Base-by-base conservation (phyloP, 2,113 vertebrate species). In the Phylloscopus trochilus region DNA sequence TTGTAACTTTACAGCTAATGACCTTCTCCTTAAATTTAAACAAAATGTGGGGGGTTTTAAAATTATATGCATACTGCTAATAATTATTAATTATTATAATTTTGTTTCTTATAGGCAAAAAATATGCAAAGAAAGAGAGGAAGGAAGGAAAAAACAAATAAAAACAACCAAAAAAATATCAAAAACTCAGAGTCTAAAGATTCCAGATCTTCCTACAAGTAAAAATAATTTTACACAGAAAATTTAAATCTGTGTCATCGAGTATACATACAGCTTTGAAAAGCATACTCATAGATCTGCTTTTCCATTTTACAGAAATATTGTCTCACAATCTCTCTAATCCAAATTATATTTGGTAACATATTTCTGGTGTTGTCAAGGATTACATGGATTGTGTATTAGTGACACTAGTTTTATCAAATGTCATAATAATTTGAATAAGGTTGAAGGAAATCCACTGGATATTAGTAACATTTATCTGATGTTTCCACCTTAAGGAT, bases 41-140 rank as follows among this genome's bases (percentile, higher is more conserved):
- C 0, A 31, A 52, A 82, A 46, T 41, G 9, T 8, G 7, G 7
- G 1, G 1, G 4, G 20, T 16, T 74, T 49, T 22, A 5, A 4
- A 70, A 67, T 23, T 75, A 41, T 7, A 64, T 1, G 1, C 18
- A 39, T n/a, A 72, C 39, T 70, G 43, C 2, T 58, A 70, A 41
- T 46, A 64, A 46, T 55, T 49, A 44, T 41, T 47, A 35, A 51
- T 7, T 17, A 46, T 22, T 63, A 18, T 51, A 28, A 53, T n/a
- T 13, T 63, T 63, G 63, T 53, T 64, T 78, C 17, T 64, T 59
- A 82, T 47, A 47, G 11, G 15, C n/a, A 27, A 58, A 30, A 90
- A 46, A 37, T 27, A 21, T 16, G 5, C 7, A 53, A 24, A 37
- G 73, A 33, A 33, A n/a, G 6, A 53, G 5, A 66, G 4, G 3